Evolutionary conservation across 2,888 invertebrate species (phyloP).

Genomic region (Sinodicranocentrus sp.): DNA sequence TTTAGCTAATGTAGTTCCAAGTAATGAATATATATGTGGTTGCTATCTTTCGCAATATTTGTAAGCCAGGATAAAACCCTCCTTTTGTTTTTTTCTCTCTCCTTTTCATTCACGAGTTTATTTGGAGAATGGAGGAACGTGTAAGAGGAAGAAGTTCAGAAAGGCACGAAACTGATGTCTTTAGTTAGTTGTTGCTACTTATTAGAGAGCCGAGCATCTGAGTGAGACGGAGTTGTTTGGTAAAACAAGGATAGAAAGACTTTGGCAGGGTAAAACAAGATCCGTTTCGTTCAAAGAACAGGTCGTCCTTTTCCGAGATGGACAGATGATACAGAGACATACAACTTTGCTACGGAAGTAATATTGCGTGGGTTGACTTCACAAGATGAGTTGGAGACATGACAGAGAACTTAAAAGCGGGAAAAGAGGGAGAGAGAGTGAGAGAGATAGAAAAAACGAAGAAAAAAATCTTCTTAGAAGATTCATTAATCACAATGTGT

Average conservation of each 20-base stretch:
- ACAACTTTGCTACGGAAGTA: background rate
- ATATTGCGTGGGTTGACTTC: constrained; percentile 1
- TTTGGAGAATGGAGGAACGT: background rate
- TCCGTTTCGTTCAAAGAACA: background rate
- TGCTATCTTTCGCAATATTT: constrained; percentile 7
- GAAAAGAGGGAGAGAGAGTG: background rate
- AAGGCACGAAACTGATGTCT: background rate
- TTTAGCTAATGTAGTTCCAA: constrained; percentile 13
- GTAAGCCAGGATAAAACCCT: background rate
- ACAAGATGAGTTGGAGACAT: constrained; percentile 8
- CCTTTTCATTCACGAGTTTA: too few species aligned
- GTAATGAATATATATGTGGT: constrained; percentile 38
- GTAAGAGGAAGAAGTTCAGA: background rate
- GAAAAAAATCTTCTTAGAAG: background rate
- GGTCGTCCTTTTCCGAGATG: background rate
- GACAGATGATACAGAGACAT: background rate
- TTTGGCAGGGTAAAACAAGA: background rate
- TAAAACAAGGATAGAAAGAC: too few species aligned
- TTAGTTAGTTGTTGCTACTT: constrained; percentile 6
- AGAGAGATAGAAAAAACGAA: background rate
- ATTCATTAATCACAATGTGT: constrained; percentile 22
- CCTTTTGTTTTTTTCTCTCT: too few species aligned
- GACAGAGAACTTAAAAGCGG: background rate
- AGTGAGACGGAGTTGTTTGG: background rate
- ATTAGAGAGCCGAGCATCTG: background rate